phyloP scores from a whole-genome alignment of 2,888 invertebrate genomes.

The Magallana nippona region DNA sequence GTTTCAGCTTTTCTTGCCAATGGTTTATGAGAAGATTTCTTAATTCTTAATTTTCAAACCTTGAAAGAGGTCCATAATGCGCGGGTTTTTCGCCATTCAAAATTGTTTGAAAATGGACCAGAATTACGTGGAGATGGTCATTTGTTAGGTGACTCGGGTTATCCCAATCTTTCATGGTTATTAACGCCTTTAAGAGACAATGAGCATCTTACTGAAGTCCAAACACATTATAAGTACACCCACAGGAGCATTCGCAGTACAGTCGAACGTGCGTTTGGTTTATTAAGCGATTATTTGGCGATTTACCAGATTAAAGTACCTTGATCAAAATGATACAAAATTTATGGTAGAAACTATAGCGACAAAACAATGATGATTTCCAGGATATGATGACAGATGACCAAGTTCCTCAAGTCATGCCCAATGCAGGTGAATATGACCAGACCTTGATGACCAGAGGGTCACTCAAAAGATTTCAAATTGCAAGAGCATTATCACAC shows the following conservation, averaged over 20 bases:
- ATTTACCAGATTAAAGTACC: constrained; percentile 39
- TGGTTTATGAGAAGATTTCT: too few relatives aligned
- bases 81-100: constrained; percentile 41
- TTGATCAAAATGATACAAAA: constrained; percentile 19
- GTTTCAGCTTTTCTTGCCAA: too few relatives aligned
- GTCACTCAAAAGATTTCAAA: background rate
- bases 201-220: constrained; percentile 39
- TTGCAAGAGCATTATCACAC: background rate
- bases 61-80: constrained; percentile 49
- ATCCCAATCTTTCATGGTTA: constrained; percentile 38
- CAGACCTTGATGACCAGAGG: background rate
- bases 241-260: constrained; percentile 33
- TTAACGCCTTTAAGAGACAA: constrained; percentile 48
- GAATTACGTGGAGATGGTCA: constrained; percentile 41
- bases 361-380: constrained; percentile 36
- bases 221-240: constrained; percentile 34
- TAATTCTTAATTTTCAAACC: too few relatives aligned
- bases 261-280: constrained; percentile 46
- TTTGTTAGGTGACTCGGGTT: constrained; percentile 47
- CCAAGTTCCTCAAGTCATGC: background rate
- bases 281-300: constrained; percentile 44
- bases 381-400: background rate
- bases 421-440: background rate
- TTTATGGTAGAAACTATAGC: background rate
- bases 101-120: constrained; percentile 31